Evolutionary conservation across 2,113 vertebrate species (phyloP).

Genomic region (Bucco capensis): DNA sequence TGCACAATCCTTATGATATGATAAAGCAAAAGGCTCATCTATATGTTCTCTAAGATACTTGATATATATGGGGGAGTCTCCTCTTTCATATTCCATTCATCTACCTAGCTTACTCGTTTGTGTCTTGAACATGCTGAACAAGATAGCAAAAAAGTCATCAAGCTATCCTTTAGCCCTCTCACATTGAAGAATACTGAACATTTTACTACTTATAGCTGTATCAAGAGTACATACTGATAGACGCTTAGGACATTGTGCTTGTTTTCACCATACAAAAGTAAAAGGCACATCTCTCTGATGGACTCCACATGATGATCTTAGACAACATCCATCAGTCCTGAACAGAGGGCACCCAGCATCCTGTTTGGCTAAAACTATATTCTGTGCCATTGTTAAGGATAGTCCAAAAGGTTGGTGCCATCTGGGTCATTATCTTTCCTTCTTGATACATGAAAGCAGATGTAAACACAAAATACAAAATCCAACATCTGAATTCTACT

Average conservation of each 20-base stretch:
- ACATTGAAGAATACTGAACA: neutral
- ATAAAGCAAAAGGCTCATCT: neutral
- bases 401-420: neutral
- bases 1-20: neutral
- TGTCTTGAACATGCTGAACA: neutral
- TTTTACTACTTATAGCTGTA: neutral
- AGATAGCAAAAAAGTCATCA: neutral
- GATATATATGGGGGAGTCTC: neutral
- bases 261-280: neutral
- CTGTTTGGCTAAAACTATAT: neutral
- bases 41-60: neutral
- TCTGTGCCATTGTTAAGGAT: neutral
- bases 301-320: neutral
- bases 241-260: neutral
- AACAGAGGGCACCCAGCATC: neutral
- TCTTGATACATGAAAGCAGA: neutral
- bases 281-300: neutral
- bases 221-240: neutral
- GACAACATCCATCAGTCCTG: neutral
- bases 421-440: neutral
- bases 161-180: neutral
- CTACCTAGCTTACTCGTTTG: neutral
- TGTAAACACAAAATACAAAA: neutral
- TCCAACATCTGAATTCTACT: neutral
- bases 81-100: neutral